phyloP scores from a whole-genome alignment of 1,140 invertebrate genomes.

The Zaprionus capensis region DNA sequence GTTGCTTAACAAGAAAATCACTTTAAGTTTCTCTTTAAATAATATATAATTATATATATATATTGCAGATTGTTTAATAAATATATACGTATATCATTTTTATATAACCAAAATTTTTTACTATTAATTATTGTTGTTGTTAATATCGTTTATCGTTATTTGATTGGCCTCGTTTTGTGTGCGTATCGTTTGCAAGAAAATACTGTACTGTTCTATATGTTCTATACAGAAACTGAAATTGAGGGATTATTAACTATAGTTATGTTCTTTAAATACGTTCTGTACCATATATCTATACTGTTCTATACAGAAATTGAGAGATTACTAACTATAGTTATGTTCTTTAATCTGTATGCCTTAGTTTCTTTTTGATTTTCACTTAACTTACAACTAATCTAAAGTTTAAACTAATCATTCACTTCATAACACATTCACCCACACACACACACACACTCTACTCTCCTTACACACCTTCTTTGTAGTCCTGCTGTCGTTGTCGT shows the following conservation, averaged over 20 bases:
- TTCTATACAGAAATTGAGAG: neutral
- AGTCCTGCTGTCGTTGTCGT: slow-evolving; percentile 13
- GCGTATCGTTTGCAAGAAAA: slow-evolving; percentile 70
- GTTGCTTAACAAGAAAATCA: slow-evolving; percentile 40
- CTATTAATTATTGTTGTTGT: slow-evolving; percentile 32
- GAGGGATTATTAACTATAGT: slow-evolving; percentile 13
- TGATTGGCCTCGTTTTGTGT: slow-evolving; percentile 53
- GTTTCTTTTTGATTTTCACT: neutral
- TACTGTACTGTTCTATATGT: slow-evolving; percentile 53
- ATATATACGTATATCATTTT: slow-evolving; percentile 55
- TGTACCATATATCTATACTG: neutral
- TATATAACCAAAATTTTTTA: slow-evolving; percentile 51
- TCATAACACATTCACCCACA: slow-evolving; percentile 12
- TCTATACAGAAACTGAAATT: slow-evolving; percentile 1
- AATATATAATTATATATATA: slow-evolving; percentile 52
- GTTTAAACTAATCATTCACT: neutral
- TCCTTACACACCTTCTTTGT: neutral
- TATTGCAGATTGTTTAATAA: slow-evolving; percentile 59
- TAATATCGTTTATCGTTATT: slow-evolving; percentile 53
- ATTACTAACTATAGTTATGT: slow-evolving; percentile 20
- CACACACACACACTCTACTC: slow-evolving; percentile 1
- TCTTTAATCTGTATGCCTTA: slow-evolving; percentile 18
- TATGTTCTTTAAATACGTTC: slow-evolving; percentile 20
- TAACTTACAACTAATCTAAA: slow-evolving; percentile 4
- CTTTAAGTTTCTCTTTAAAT: slow-evolving; percentile 50